Evolutionary conservation across 2,113 vertebrate genomes (phyloP).

Genomic region (Tinamus guttatus): DNA sequence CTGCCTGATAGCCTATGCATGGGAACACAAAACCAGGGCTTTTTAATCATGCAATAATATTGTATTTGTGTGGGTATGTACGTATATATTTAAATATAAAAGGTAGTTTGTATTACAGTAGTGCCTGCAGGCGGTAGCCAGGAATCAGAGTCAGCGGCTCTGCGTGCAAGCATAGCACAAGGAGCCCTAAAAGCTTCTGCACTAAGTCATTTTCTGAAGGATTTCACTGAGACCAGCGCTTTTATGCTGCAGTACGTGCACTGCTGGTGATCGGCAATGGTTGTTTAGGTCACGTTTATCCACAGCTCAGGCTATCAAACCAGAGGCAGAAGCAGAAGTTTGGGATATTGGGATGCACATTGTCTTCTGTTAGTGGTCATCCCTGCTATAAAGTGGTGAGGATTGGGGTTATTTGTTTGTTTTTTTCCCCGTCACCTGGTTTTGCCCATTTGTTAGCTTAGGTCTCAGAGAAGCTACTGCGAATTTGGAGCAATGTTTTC

Average conservation of each 20-base stretch:
- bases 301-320: neutral
- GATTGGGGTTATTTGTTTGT: neutral
- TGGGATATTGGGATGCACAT: neutral
- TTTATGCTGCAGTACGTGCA: neutral
- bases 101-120: neutral
- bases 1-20: neutral
- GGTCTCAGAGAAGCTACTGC: neutral
- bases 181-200: neutral
- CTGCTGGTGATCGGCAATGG: neutral
- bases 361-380: neutral
- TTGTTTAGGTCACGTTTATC: neutral
- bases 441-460: fast-evolving
- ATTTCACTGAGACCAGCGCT: neutral
- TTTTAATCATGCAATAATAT: constrained; percentile 10
- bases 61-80: neutral
- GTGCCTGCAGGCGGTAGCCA: neutral
- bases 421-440: fast-evolving
- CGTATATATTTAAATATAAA: neutral
- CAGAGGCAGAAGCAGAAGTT: neutral
- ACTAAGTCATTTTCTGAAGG: neutral
- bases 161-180: neutral
- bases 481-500: constrained; percentile 3
- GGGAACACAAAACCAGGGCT: neutral
- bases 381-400: neutral
- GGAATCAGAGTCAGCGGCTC: neutral